Percentiles rank a stretch among this genome's conserved stretches.
These are phyloP conservation scores for Orthosia cruda DNA, from an alignment of 2,888 invertebrate species.

Conservation along the genomic window DNA sequence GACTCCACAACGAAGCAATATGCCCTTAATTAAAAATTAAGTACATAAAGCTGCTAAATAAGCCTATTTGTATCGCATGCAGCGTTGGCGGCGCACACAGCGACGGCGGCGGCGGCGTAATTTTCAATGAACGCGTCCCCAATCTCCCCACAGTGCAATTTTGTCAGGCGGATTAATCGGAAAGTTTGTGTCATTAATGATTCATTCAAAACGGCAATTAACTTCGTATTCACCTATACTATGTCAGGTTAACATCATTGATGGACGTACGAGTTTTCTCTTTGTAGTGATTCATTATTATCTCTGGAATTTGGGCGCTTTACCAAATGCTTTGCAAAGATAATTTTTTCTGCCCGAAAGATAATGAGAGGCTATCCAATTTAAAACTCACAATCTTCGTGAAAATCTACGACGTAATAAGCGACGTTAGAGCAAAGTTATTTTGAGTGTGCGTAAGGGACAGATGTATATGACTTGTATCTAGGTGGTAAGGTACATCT, in stretches of 20 bases:
- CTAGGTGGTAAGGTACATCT: no score
- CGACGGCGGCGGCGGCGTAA: conserved; percentile 18
- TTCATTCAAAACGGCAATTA: conserved; percentile 39
- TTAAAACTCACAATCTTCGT: no score
- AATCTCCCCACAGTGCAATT: conserved; percentile 33
- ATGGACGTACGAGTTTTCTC: background rate
- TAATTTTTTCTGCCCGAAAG: no score
- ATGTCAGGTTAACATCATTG: background rate
- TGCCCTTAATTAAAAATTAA: no score
- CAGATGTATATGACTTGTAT: no score
- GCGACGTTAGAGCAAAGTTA: no score
- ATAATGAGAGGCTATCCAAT: no score
- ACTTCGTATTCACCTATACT: background rate
- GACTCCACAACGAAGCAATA: no score
- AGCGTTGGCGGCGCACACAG: conserved; percentile 3
- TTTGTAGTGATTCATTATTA: background rate
- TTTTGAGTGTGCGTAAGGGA: no score
- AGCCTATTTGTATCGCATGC: background rate
- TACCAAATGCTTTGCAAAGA: no score
- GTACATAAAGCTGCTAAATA: conserved; percentile 14
- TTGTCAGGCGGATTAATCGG: conserved; percentile 39
- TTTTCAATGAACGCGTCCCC: conserved; percentile 36
- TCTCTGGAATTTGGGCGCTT: no score
- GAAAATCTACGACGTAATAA: no score
- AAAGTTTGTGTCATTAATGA: conserved; percentile 32